Evolutionary conservation across 1,140 invertebrate species (phyloP).

Genomic region (Trinorchestia longiramus): DNA sequence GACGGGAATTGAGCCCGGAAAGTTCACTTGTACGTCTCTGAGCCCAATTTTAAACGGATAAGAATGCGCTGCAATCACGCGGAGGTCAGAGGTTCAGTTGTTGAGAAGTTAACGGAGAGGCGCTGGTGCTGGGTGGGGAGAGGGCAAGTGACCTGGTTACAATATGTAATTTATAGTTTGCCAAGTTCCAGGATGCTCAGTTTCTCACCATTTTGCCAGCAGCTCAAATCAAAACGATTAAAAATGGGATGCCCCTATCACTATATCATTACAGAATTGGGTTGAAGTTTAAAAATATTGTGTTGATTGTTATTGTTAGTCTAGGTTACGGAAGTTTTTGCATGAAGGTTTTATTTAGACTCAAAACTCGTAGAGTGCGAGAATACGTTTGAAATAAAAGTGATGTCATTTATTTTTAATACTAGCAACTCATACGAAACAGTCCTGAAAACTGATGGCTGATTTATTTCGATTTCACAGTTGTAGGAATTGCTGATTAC

Average conservation of each 20-base stretch:
- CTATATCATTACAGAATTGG: not conserved
- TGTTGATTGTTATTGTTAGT: not conserved
- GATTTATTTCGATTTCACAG: too few relatives aligned
- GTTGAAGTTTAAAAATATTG: not conserved
- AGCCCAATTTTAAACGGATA: not conserved
- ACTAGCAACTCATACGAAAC: too few relatives aligned
- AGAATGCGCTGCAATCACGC: not conserved
- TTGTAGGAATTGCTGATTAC: too few relatives aligned
- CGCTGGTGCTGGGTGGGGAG: not conserved
- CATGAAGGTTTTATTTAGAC: too few relatives aligned
- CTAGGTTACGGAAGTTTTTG: too few relatives aligned
- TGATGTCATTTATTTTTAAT: too few relatives aligned
- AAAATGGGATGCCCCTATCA: not conserved
- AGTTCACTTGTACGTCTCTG: not conserved
- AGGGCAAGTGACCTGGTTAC: not conserved
- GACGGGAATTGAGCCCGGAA: not conserved
- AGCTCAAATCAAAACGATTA: not conserved
- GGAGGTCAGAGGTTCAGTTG: not conserved
- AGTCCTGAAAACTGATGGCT: too few relatives aligned
- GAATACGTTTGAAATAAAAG: too few relatives aligned
- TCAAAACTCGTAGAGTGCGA: too few relatives aligned
- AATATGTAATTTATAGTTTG: not conserved
- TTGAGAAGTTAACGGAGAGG: not conserved
- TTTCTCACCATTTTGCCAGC: not conserved
- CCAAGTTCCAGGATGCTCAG: not conserved